Conservation (phyloP, 1,140 invertebrate genomes). For the Latrodectus geometricus region DNA sequence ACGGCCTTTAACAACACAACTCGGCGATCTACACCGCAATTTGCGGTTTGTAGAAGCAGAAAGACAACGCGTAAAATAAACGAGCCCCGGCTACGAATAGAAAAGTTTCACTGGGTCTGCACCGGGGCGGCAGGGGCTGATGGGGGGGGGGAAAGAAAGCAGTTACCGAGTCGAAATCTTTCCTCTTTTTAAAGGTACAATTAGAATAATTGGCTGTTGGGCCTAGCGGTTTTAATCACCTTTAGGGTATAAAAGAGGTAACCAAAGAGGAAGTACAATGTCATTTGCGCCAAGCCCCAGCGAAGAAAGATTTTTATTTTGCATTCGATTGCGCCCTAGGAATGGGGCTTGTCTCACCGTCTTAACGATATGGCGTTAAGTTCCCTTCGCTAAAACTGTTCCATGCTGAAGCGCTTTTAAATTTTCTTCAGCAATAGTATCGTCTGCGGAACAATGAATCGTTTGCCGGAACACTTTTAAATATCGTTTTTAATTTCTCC, state of each 20-base stretch:
- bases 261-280: slow-evolving; percentile 20
- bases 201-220: slow-evolving; percentile 61
- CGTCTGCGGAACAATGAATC: slow-evolving; percentile 61
- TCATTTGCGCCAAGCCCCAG: slow-evolving; percentile 29
- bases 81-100: slow-evolving; percentile 25
- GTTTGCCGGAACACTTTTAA: slow-evolving; percentile 55
- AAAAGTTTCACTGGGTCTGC: slow-evolving; percentile 26
- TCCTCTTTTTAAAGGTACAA: slow-evolving; percentile 60
- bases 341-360: not conserved
- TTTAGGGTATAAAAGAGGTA: slow-evolving; percentile 54
- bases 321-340: slow-evolving; percentile 22
- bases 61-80: slow-evolving; percentile 58
- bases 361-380: slow-evolving; percentile 56
- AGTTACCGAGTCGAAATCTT: slow-evolving; percentile 52
- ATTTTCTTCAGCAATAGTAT: slow-evolving; percentile 55
- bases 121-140: not conserved
- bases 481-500: slow-evolving; percentile 58
- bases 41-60: slow-evolving; percentile 24
- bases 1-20: slow-evolving; percentile 26
- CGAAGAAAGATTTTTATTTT: slow-evolving; percentile 49
- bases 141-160: slow-evolving; percentile 22
- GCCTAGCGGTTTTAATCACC: slow-evolving; percentile 59
- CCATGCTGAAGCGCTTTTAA: slow-evolving; percentile 41
- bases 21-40: not conserved
- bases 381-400: slow-evolving; percentile 37